These are phyloP conservation scores for Andrena fulva DNA, from an alignment of 2,888 invertebrate species.

Conservation along the genomic window DNA sequence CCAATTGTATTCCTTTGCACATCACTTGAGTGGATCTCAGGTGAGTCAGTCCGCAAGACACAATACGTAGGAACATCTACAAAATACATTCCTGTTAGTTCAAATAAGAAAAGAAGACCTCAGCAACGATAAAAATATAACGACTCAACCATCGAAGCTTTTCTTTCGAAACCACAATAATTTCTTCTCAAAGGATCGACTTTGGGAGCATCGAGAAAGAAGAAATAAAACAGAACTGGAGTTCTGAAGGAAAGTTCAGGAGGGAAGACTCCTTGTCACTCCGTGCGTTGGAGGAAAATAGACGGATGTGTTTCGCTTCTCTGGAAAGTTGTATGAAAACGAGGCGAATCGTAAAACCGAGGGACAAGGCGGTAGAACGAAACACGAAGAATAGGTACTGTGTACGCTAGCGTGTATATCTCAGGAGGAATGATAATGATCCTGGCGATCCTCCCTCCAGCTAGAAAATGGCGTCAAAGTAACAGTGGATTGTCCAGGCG, in stretches of 20 bases:
- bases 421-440: conserved; percentile 26
- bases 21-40: no score
- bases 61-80: no score
- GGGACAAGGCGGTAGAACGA: conserved; percentile 11
- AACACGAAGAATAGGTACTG: conserved; percentile 17
- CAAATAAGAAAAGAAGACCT: no score
- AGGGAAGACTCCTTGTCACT: not conserved
- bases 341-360: conserved; percentile 68
- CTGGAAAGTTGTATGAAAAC: conserved; percentile 69
- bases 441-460: conserved; percentile 11
- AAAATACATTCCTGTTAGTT: no score
- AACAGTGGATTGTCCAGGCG: conserved; percentile 67
- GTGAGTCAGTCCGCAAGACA: no score
- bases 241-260: not conserved
- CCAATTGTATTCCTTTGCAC: no score
- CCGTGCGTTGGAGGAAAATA: not conserved
- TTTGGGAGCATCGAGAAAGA: not conserved
- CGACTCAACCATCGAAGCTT: no score
- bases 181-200: not conserved
- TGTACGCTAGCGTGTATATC: conserved; percentile 23
- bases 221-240: no score
- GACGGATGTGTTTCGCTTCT: conserved; percentile 14
- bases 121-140: no score
- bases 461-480: conserved; percentile 58
- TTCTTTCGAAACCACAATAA: no score